Base-by-base conservation (phyloP, 2,888 invertebrate genomes). In the Andrena camellia region DNA sequence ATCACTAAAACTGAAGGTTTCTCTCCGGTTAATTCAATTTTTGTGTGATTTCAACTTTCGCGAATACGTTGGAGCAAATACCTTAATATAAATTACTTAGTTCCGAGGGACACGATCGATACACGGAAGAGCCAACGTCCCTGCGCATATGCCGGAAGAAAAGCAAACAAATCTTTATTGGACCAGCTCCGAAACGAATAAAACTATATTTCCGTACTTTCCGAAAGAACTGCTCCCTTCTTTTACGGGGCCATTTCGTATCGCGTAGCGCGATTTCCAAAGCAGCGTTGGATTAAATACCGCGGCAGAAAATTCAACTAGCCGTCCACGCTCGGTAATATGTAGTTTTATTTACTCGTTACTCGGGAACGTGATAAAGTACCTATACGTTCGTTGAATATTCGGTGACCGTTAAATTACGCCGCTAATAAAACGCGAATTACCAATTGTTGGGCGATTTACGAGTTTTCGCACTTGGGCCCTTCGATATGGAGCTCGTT, bases 361-460 rank as follows among this genome's bases (percentile, higher is more conserved):
- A 13, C 10, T 54, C 50, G 33, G 52, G 48, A 17, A 8, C 33
- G 10, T 29, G 23, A 42, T 29, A 23, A 54, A 60, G 29, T 35
- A 17, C 42, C 42, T 42, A 62, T 60, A 57, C 54, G 42, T 50
- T 67, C 57, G 35, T 2, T 17, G 57, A 31, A 62, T 23, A 62
- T 26, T 64, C 52, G 54, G 4, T 23, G 35, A 35, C 52, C 31
- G 72, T 70, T 81, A 54, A 84, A 86, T 76, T 64, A 59, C 33
- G 5, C 23, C 35, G 69, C 52, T 76, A 76, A 78, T 81, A 77
- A 84, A 78, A 73, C 29, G 54, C 66, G 62, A 76, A 71, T 78
- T 60, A 76, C 63, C 67, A 83, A 84, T 88, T 77, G 78, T 75
- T 59, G 59, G 17, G 29, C 70, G 73, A 88, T 83, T 85, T 83